Evolutionary conservation across 2,888 invertebrate species (phyloP), one percentile per base, ranked within the genome.

Genomic region (Hemaris fuciformis): DNA sequence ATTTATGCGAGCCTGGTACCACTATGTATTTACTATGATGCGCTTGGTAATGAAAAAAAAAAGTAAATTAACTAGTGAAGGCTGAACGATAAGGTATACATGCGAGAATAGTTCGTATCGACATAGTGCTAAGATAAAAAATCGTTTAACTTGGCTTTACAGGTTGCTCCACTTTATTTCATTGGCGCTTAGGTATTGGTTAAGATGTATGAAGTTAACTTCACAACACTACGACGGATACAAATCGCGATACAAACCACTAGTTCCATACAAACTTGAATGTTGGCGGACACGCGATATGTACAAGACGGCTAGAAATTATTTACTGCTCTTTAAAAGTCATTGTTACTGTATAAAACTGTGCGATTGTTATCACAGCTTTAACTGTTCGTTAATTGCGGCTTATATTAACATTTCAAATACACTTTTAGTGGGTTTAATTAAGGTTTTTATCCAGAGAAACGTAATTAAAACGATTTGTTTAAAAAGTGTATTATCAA

Each of bases 1-100:
- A 63, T 67, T 67, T 85, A 82, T 91, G 88, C 67, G 74, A 65
- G 75, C 91, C 89, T 91, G 78, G 91, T 91, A 88, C 77, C 71
- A 80, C 89, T 89, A 91, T 91, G 87, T 91, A 91, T 88, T 88
- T 81, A 85, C 84, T 83, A 81, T 84, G 84, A 87, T 89, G 86
- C 84, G 84, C 86, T 83, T 81, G 82, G 77, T 83, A 80, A 81
- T 84, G 84, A 88, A 89, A 88, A 82, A n/a, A n/a, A 83, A 84
- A 81, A 83, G 79, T 81, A 83, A 83, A 80, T 81, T 80, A 77
- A 74, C 71, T 68, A 71, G 72, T 69, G 73, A 78, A 80, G 76
- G 77, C 73, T 72, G 66, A 64, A 41, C 25, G 22, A 18, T 7
- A 41, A 38, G 34, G 13, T 31, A 60, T 48, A 42, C 58, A 65